These are phyloP conservation scores for Helicolenus hilgendorfi DNA, from an alignment of 2,797 vertebrate genomes.

Conservation along the genomic window DNA sequence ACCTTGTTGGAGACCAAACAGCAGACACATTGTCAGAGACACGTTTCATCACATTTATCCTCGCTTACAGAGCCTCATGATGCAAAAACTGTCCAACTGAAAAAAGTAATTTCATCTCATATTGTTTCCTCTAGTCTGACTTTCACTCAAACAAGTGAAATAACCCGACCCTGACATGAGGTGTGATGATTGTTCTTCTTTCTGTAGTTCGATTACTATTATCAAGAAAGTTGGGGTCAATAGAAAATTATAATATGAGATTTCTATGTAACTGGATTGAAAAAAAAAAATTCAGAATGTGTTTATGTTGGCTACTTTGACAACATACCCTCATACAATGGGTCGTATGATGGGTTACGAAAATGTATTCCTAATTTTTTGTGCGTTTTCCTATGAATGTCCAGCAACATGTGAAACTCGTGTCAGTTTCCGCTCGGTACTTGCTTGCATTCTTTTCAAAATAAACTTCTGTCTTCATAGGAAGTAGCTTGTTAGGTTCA, in stretches of 20 bases:
- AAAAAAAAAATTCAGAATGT: neutral
- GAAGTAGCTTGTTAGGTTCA: neutral
- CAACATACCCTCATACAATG: too few relatives aligned
- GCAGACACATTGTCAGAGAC: neutral
- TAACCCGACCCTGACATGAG: constrained; percentile 5
- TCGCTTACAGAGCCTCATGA: neutral
- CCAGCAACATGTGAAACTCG: too few relatives aligned
- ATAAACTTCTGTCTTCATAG: too few relatives aligned
- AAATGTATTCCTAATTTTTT: too few relatives aligned
- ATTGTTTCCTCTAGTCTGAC: neutral
- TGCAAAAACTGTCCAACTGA: constrained; percentile 9
- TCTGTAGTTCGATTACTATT: neutral
- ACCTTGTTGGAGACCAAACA: neutral
- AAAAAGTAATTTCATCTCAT: neutral
- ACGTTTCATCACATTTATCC: neutral
- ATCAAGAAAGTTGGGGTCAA: constrained; percentile 29
- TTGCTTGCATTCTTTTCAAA: too few relatives aligned
- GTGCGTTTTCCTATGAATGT: too few relatives aligned
- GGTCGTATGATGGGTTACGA: too few relatives aligned
- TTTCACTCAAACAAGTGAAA: constrained; percentile 11
- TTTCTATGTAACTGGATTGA: constrained; percentile 1
- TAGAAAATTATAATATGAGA: constrained; percentile 19
- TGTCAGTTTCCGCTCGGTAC: too few relatives aligned
- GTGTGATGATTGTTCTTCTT: constrained; percentile 1
- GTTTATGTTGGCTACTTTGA: neutral